A percentile compares a stretch with the other conserved stretches of the same genome.
phyloP scores from a whole-genome alignment of 2,797 vertebrate genomes.

The Simalia tracyae region DNA sequence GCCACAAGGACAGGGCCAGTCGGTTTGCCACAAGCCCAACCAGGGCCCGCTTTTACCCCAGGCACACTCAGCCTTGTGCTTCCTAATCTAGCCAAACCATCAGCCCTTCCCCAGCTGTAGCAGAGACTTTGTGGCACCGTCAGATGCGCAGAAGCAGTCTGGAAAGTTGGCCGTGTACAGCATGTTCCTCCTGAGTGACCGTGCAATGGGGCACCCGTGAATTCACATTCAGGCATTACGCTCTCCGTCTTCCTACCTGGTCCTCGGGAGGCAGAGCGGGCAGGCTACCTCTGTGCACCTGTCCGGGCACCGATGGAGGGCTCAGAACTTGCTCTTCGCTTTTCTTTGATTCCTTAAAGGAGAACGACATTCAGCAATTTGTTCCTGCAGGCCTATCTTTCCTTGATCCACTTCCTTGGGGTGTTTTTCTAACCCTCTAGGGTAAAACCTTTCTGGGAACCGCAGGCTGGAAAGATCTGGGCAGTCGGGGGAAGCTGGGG shows the following conservation, averaged over 20 bases:
- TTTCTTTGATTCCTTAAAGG: constrained; percentile 35
- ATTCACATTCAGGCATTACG: not conserved
- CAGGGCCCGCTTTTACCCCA: no score
- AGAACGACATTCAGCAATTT: not conserved
- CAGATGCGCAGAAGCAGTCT: not conserved
- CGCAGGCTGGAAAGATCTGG: no score
- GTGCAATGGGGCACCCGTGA: not conserved
- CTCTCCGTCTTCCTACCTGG: not conserved
- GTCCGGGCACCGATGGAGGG: not conserved
- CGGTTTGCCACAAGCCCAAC: no score
- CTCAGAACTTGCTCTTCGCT: not conserved
- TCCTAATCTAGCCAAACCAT: no score
- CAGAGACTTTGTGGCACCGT: no score
- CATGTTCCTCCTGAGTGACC: not conserved
- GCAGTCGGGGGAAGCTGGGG: no score
- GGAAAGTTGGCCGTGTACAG: not conserved
- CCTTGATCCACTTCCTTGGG: not conserved
- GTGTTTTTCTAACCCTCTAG: not conserved
- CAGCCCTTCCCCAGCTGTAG: no score
- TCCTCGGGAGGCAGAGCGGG: not conserved
- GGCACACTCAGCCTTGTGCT: no score
- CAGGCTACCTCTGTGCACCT: not conserved
- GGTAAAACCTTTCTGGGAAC: no score
- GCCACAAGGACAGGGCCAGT: no score
- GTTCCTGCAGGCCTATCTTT: not conserved